These are phyloP conservation scores for Eubasilissa splendida DNA, from an alignment of 2,888 invertebrate genomes.

Conservation along the genomic window DNA sequence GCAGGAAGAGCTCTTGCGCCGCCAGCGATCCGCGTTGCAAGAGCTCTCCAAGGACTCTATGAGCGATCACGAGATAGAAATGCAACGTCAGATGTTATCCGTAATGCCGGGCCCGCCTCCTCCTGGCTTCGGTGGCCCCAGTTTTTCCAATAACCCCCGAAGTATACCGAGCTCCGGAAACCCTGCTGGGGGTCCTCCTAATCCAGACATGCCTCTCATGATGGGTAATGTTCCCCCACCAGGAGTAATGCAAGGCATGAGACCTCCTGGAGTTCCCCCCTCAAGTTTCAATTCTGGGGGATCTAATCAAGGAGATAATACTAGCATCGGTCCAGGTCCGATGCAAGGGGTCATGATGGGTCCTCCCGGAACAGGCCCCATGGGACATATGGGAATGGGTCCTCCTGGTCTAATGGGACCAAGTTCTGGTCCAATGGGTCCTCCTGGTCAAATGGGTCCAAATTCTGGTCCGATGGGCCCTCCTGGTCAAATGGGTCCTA, in stretches of 20 bases:
- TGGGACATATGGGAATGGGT: conserved; percentile 22
- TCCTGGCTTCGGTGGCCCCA: conserved; percentile 46
- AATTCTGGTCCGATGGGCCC: conserved; percentile 59
- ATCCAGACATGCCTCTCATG: conserved; percentile 40
- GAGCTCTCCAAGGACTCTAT: conserved; percentile 58
- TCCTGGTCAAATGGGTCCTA: conserved; percentile 59
- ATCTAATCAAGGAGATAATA: conserved; percentile 2
- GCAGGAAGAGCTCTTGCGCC: conserved; percentile 60
- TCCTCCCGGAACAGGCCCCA: conserved; percentile 30
- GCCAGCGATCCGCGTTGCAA: conserved; percentile 59
- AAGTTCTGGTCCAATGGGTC: conserved; percentile 61
- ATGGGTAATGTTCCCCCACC: conserved; percentile 50
- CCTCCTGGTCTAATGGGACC: conserved; percentile 61
- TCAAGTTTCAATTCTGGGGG: conserved; percentile 44
- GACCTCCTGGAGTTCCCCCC: conserved; percentile 54
- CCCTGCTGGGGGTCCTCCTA: background rate
- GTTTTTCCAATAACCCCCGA: conserved; percentile 29
- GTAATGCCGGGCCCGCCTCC: conserved; percentile 59
- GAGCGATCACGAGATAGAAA: conserved; percentile 61
- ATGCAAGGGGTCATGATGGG: conserved; percentile 15
- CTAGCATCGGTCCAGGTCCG: background rate
- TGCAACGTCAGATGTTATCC: conserved; percentile 61
- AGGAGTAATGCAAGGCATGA: conserved; percentile 52
- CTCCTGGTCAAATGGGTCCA: conserved; percentile 64
- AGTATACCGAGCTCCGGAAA: background rate